Evolutionary conservation across 2,888 invertebrate genomes (phyloP).

Genomic region (Dichetophora obliterata): DNA sequence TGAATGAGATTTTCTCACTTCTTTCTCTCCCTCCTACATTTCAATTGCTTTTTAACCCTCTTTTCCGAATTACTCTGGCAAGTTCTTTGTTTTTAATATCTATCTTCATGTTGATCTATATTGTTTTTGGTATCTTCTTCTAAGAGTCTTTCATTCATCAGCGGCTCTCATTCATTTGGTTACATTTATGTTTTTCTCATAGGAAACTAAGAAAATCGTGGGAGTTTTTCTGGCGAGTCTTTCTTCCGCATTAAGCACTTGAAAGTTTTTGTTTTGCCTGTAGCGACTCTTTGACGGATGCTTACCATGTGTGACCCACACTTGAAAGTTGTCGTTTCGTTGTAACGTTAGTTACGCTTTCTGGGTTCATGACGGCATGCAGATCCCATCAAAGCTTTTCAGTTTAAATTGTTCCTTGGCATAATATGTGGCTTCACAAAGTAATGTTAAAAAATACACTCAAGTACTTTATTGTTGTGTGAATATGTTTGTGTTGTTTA

Average conservation of each 20-base stretch:
- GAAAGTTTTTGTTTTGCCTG: background rate
- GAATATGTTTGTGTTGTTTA: no score
- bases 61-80: background rate
- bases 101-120: background rate
- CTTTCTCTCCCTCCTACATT: background rate
- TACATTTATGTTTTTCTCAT: conserved; percentile 48
- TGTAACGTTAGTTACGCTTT: no score
- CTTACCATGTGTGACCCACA: no score
- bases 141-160: background rate
- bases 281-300: no score
- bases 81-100: conserved; percentile 1
- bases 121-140: background rate
- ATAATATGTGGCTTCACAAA: no score
- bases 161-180: background rate
- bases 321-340: no score
- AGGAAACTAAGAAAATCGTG: conserved; percentile 45
- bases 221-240: conserved; percentile 39
- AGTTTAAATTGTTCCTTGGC: no score
- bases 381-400: no score
- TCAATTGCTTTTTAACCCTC: background rate
- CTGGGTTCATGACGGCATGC: no score
- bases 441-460: no score
- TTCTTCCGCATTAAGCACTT: conserved; percentile 1
- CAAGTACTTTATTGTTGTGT: no score
- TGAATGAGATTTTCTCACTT: background rate